Evolutionary conservation across 2,113 vertebrate genomes (phyloP), one percentile per base, ranked within the genome.

Genomic region (Amphiprion percula): DNA sequence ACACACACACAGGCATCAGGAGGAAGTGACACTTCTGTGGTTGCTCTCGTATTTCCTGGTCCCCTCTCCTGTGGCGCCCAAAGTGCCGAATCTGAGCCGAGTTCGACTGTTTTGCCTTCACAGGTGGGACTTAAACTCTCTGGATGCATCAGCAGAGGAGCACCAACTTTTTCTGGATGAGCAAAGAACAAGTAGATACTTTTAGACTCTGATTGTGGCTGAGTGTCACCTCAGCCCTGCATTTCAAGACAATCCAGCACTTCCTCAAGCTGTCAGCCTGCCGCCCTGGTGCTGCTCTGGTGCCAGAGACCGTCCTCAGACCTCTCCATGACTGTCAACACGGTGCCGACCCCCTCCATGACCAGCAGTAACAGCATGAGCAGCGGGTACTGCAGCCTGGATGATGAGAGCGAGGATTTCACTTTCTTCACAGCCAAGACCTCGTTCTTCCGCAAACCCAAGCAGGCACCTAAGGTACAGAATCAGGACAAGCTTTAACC

Each of bases 301-400:
- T 68, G 60, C 63, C 41, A 8, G 81, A 24, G 64, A 52, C 59
- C 33, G 0, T 49, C 59, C 50, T 46, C 9, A 55, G 71, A 84
- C 54, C 72, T 79, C 87, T 88, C 82, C 83, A 93, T 94, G 93
- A 93, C 92, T 2, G 93, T 93, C 83, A 92, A 87, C 6, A 85
- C 90, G 2, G 87, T 86, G 75, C 67, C 83, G 77, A 88, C 89
- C 77, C 89, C 85, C 58, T 92, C 89, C 88, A 94, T 95, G 95
- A 95, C 93, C 72, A 93, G 91, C 90, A 95, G 95, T 90, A 94
- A 95, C 95, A 99, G 96, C 94, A 97, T 98, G 97, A 99, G 97
- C 96, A 99, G 97, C 85, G 97, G 97, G 66, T 98, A 98, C 95
- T 96, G 97, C 88, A 99, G 98, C 94, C 95, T 95, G 95, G 98